Percentiles rank a stretch among this genome's conserved stretches.
Conservation (phyloP, 2,113 vertebrate species). For the Corvus cornix region DNA sequence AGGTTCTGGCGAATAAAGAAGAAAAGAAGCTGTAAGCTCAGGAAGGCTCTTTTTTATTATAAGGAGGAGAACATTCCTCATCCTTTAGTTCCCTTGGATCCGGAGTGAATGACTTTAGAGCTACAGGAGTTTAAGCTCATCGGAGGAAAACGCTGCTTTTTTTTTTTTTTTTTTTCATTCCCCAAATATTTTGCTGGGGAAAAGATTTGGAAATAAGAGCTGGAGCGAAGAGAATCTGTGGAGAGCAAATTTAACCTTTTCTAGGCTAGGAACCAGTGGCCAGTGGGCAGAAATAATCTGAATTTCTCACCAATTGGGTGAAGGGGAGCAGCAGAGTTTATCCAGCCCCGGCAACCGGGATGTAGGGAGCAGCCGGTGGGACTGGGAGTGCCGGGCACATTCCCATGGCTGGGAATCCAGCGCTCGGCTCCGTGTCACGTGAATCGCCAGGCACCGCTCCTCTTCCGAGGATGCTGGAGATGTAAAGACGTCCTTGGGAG, state of each 20-base stretch:
- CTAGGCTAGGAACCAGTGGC: not conserved
- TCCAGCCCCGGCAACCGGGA: not conserved
- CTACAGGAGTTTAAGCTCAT: not conserved
- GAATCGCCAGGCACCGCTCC: not conserved
- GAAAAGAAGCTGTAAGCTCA: not conserved
- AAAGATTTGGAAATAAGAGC: not conserved
- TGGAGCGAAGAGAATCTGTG: not conserved
- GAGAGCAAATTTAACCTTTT: not conserved
- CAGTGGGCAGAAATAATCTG: not conserved
- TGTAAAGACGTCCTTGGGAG: not conserved
- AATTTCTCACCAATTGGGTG: not conserved
- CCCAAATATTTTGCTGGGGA: not conserved
- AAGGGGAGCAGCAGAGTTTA: not conserved
- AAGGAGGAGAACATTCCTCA: not conserved
- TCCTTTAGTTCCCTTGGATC: not conserved
- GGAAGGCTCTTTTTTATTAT: not conserved
- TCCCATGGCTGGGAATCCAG: not conserved
- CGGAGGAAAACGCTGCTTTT: not conserved
- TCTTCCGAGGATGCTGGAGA: not conserved
- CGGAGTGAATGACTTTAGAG: not conserved
- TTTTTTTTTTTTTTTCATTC: rapidly evolving
- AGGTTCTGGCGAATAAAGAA: not conserved
- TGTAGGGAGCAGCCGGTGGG: not conserved
- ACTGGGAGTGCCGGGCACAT: not conserved
- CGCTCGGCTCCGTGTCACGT: not conserved